A percentile compares a stretch with the other conserved stretches of the same genome.
Evolutionary conservation across 2,113 vertebrate species (phyloP).

Genomic region (Acrocephalus kingi): DNA sequence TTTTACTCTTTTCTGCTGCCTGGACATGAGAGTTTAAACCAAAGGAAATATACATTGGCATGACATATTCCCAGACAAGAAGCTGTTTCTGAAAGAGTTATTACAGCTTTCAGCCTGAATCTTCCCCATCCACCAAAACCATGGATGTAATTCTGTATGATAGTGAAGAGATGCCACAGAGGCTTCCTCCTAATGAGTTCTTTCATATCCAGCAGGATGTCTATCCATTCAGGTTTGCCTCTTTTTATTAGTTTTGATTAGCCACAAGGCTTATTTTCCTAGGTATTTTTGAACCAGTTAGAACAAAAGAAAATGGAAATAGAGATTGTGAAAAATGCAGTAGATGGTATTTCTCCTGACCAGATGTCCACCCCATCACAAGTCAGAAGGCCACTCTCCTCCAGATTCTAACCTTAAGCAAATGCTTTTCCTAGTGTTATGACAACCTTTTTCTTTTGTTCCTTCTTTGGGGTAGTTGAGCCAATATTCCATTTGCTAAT

Average conservation of each 20-base stretch:
- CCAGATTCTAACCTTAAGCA: neutral
- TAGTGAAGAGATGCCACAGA: neutral
- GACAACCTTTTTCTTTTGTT: neutral
- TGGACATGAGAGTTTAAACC: neutral
- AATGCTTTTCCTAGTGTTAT: neutral
- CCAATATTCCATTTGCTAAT: neutral
- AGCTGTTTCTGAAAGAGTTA: neutral
- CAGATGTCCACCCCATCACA: neutral
- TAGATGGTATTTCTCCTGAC: neutral
- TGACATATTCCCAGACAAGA: accelerated
- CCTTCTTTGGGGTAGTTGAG: neutral
- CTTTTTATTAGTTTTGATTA: neutral
- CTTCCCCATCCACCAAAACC: neutral
- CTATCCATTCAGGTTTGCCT: accelerated
- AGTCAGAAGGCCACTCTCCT: neutral
- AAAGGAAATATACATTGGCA: neutral
- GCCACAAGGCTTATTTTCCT: neutral
- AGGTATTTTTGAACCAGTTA: neutral
- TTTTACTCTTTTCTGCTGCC: neutral
- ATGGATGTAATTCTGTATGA: neutral
- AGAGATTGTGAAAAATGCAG: neutral
- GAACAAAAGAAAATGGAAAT: neutral
- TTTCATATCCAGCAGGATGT: neutral
- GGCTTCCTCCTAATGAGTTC: neutral
- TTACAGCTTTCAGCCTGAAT: neutral